Base-by-base conservation (phyloP, 2,113 vertebrate genomes). In the Chrysochloris asiatica region DNA sequence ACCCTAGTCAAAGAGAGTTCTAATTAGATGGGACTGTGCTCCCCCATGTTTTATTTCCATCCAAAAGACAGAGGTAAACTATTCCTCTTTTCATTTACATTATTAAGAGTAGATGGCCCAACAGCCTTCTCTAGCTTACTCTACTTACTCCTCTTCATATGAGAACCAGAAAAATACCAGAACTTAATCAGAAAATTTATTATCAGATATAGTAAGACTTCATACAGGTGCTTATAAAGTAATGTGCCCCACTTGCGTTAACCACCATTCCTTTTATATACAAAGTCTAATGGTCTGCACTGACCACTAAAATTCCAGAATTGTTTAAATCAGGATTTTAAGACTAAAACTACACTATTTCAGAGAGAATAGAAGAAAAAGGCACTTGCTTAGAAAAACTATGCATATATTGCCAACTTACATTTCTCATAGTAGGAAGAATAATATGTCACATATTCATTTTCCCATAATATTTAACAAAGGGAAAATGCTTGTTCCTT, bases 351-450 rank as follows among this genome's bases (percentile, higher is more conserved):
- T 88, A 78, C 94, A 81, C 48, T 50, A 85, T 52, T 94, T 63
- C 83, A 78, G 43, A 41, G 38, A 50, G 13, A 88, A 76, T 41
- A 92, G n/a, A 92, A 79, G 50, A 72, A 59, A 83, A 91, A 89
- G 56, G 81, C 73, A 67, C 69, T 86, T 88, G 75, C 86, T 93
- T 91, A 88, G 73, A 93, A 94, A 92, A 90, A 76, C 19, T 43
- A 81, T 50, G 59, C 19, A 71, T 92, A 84, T 90, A 94, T 93
- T 96, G 92, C 83, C 91, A 92, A 76, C 65, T 81, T 80, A 86
- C 12, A 94, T 54, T 88, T 94, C 93, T 95, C 83, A 48, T 38
- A 90, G n/a, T 17, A 91, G 80, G 77, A 95, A 73, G 77, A 41
- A 91, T 83, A 88, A 95, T 45, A 87, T 41, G 38, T 63, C 47